A percentile compares a stretch with the other conserved stretches of the same genome.
Conservation (phyloP, 1,140 invertebrate species). For the Portunus trituberculatus region DNA sequence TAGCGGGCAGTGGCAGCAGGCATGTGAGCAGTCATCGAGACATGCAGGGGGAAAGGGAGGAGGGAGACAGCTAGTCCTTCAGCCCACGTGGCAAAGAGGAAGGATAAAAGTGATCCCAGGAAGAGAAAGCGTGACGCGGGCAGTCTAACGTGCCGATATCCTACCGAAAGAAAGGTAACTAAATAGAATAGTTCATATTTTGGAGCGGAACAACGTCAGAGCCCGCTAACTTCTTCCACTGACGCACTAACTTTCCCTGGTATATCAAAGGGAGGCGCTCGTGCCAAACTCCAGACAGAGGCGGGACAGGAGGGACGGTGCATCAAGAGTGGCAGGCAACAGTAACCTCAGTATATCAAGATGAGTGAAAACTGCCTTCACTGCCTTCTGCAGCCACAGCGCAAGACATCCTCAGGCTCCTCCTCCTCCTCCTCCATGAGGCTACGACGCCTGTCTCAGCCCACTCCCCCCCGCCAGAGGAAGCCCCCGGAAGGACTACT, state of each 20-base stretch:
- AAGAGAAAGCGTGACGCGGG: background rate
- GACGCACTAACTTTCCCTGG: background rate
- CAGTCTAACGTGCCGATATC: background rate
- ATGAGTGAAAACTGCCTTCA: background rate
- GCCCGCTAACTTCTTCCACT: background rate
- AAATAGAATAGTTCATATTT: background rate
- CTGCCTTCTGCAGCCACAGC: background rate
- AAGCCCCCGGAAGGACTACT: background rate
- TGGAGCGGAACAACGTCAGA: background rate
- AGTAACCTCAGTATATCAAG: background rate
- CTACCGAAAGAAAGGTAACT: no score
- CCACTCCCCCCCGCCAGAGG: background rate
- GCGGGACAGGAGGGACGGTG: background rate
- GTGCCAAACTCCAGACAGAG: background rate
- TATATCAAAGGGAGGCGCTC: background rate
- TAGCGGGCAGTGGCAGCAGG: no score
- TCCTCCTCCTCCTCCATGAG: background rate
- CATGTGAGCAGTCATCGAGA: no score
- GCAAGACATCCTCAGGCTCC: background rate
- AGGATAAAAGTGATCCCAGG: background rate
- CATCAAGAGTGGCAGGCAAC: no score
- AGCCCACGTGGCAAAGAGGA: background rate
- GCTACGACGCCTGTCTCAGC: background rate
- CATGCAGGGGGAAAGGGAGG: background rate
- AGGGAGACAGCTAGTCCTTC: background rate